These are phyloP conservation scores for Euplexia lucipara DNA, from an alignment of 2,888 invertebrate species.

Conservation along the genomic window DNA sequence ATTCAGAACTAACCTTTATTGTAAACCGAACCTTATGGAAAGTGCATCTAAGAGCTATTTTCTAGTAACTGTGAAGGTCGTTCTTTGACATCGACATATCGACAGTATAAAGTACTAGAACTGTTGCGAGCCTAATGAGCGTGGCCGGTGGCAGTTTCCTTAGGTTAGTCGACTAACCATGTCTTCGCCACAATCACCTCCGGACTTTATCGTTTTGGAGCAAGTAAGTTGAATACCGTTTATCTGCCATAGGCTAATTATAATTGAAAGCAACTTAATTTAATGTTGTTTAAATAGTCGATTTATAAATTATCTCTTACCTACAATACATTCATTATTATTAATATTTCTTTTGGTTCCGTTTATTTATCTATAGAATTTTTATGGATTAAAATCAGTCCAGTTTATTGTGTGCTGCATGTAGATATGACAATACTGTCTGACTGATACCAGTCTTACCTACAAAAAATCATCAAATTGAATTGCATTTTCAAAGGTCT, in stretches of 20 bases:
- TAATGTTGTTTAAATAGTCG: no score
- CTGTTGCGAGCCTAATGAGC: background rate
- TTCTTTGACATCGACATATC: background rate
- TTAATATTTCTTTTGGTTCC: no score
- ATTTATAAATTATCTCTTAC: no score
- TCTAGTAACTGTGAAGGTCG: background rate
- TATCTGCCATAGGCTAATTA: no score
- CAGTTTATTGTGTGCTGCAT: no score
- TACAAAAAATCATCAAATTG: no score
- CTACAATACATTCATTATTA: no score
- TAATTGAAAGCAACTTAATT: no score
- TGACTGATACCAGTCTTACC: no score
- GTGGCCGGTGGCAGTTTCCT: background rate
- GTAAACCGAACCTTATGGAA: constrained; percentile 14
- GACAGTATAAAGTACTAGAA: background rate
- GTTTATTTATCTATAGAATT: no score
- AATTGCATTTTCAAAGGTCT: background rate
- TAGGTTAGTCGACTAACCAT: constrained; percentile 7
- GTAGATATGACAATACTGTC: no score
- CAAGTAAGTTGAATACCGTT: constrained; percentile 10
- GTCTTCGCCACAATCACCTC: background rate
- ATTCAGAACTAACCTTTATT: background rate
- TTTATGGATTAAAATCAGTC: no score
- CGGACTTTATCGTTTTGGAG: background rate
- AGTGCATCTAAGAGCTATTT: constrained; percentile 11